Evolutionary conservation across 2,888 invertebrate genomes (phyloP).

Genomic region (Drosophila neotestacea): DNA sequence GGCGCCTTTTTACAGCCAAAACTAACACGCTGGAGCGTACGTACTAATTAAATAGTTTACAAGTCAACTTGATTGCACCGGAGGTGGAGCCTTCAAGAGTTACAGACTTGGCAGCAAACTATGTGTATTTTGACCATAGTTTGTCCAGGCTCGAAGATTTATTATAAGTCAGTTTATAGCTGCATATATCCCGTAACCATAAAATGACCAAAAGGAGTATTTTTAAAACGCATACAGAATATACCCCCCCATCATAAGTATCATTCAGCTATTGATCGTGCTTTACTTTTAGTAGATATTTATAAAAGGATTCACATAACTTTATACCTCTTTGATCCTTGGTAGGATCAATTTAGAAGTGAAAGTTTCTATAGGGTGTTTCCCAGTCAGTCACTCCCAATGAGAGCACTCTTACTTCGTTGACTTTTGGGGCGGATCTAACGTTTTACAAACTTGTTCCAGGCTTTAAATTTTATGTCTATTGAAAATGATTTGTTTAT

Average conservation of each 20-base stretch:
- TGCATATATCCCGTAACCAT: conserved; percentile 2
- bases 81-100: conserved; percentile 31
- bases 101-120: conserved; percentile 13
- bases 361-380: background rate
- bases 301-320: too few species aligned
- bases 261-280: too few species aligned
- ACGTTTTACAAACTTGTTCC: conserved; percentile 56
- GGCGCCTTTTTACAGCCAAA: conserved; percentile 78
- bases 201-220: background rate
- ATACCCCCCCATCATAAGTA: too few species aligned
- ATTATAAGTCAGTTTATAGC: conserved; percentile 28
- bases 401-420: background rate
- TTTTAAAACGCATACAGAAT: too few species aligned
- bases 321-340: too few species aligned
- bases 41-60: conserved; percentile 81
- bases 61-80: conserved; percentile 69
- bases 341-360: too few species aligned
- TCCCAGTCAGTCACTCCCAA: background rate
- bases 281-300: background rate
- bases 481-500: conserved; percentile 76
- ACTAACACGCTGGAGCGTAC: conserved; percentile 68
- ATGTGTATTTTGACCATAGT: conserved; percentile 7
- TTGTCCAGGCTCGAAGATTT: conserved; percentile 44
- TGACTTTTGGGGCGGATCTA: conserved; percentile 41
- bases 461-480: conserved; percentile 49